Base-by-base conservation (phyloP, 2,113 vertebrate genomes). In the Cercocebus atys region DNA sequence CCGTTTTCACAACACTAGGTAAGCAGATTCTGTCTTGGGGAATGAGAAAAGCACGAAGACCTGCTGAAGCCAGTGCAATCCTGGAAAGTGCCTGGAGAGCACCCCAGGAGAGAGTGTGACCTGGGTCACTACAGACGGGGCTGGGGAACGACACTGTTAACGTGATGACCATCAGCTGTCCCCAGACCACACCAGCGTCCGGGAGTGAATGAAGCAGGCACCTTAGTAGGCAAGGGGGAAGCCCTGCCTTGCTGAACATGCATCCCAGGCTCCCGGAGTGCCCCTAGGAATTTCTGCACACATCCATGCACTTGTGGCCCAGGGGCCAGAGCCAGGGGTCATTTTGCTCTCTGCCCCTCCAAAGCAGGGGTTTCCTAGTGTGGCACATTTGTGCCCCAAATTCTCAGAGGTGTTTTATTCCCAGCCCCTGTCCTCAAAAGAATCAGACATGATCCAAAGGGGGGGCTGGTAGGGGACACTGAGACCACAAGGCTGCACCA, bases 1-100 rank as follows among this genome's bases (percentile, higher is more conserved):
- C 47, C 3, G 6, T 38, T 57, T 25, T 30, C 18, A 38, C 35
- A 79, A 18, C 11, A 2, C 6, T 3, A 0, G 35, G 11, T 3
- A 57, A 57, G 22, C 35, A 25, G 52, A 14, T 57, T 81, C n/a
- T 57, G 3, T 38, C 11, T 8, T 23, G 55, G 52, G 79, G 40
- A 40, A 38, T 25, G 14, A 32, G 75, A 22, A 57, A 2, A 4
- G 12, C 12, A 10, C 0, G 7, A 43, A 81, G 85, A 13, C 32
- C 84, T 50, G 64, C 50, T 22, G 64, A 47, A 30, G 16, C 30
- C 3, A n/a, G 47, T 23, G 8, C 61, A 22, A 25, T 7, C 35
- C 30, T 10, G 17, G 50, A 70, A 59, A 59, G 8, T 14, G 38
- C 40, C 64, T 13, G 32, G 23, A 38, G 50, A 30, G 5, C 16